A percentile compares a stretch with the other conserved stretches of the same genome.
These are phyloP conservation scores for Heterodera filipjevi DNA, from an alignment of 2,888 invertebrate species.

Conservation along the genomic window DNA sequence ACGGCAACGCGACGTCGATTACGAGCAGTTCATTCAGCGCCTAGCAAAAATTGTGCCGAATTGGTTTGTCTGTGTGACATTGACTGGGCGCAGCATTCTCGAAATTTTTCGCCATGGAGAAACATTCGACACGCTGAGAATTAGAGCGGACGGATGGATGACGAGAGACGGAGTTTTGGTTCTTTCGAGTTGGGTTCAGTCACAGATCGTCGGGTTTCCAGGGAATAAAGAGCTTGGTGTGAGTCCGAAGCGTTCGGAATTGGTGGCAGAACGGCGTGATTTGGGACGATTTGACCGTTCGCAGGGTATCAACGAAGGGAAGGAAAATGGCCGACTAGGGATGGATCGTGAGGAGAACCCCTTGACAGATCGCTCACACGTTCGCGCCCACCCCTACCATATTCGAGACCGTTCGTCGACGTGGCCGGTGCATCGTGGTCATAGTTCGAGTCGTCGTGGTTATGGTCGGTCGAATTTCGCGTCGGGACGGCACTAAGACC, in stretches of 20 bases:
- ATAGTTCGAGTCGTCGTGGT: background rate
- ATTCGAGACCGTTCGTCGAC: too few relatives aligned
- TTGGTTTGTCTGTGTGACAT: background rate
- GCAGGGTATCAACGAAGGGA: too few relatives aligned
- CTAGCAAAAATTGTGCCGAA: background rate
- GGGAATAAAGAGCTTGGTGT: background rate
- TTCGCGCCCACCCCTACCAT: background rate
- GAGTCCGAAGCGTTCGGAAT: background rate
- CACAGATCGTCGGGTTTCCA: conserved; percentile 13
- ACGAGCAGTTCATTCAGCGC: background rate
- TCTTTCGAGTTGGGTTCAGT: conserved; percentile 1
- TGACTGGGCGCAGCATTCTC: background rate
- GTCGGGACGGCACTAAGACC: too few relatives aligned
- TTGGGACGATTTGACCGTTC: background rate
- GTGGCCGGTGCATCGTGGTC: too few relatives aligned
- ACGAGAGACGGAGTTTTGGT: background rate
- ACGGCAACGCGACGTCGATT: background rate
- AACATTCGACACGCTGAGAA: background rate
- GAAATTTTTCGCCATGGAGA: conserved; percentile 12
- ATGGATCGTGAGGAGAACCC: background rate
- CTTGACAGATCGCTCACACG: background rate
- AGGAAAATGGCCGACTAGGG: background rate
- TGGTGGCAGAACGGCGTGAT: background rate
- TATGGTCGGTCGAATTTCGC: too few relatives aligned
- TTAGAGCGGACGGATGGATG: conserved; percentile 10